Evolutionary conservation across 2,113 vertebrate genomes (phyloP).

Genomic region (Brachypteracias leptosomus): DNA sequence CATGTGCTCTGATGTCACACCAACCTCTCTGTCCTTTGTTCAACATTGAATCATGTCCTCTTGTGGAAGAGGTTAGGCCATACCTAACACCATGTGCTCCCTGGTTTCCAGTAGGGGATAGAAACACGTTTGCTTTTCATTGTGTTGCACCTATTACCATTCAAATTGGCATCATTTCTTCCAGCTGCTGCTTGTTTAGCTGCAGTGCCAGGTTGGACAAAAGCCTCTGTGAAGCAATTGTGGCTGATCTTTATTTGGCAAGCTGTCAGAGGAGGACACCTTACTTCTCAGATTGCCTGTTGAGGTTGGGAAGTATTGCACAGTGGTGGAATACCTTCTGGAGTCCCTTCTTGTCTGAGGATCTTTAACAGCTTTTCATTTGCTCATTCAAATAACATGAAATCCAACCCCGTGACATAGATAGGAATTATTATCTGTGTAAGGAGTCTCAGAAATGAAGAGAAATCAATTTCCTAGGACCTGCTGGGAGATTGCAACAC

Average conservation of each 20-base stretch:
- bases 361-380: neutral
- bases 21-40: neutral
- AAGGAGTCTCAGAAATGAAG: neutral
- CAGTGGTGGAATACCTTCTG: neutral
- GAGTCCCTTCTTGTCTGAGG: neutral
- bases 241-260: slow-evolving; percentile 2
- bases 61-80: neutral
- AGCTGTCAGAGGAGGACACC: neutral
- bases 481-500: slow-evolving; percentile 1
- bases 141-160: neutral
- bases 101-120: neutral
- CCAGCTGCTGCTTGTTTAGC: neutral
- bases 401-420: neutral
- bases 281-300: neutral
- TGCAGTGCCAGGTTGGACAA: neutral
- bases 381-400: neutral
- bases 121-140: neutral
- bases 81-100: neutral
- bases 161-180: neutral
- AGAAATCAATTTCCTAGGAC: neutral
- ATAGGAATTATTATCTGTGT: neutral
- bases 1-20: neutral
- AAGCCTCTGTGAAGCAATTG: slow-evolving; percentile 13
- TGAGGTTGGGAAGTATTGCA: neutral
- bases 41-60: neutral